Conservation (phyloP, 2,888 invertebrate species). For the Tenthredo distinguenda region DNA sequence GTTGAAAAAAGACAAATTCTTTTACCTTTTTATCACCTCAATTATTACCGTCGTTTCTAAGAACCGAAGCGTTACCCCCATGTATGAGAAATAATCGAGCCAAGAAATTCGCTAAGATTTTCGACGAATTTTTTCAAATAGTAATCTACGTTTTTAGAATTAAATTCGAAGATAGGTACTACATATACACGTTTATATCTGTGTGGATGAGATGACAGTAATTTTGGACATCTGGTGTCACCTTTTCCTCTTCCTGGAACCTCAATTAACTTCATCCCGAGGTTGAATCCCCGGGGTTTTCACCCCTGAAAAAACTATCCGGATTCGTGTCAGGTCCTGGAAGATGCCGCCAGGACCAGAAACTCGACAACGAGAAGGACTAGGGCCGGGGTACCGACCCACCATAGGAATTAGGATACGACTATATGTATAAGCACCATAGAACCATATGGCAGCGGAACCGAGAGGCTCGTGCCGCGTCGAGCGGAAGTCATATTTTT, state of each 20-base stretch:
- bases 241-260: slow-evolving; percentile 42
- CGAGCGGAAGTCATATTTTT: slow-evolving; percentile 56
- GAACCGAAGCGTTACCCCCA: not conserved
- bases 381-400: not conserved
- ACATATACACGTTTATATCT: not conserved
- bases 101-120: not conserved
- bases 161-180: not conserved
- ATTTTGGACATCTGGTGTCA: slow-evolving; percentile 54
- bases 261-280: slow-evolving; percentile 46
- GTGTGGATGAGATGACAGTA: slow-evolving; percentile 43
- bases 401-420: slow-evolving; percentile 22
- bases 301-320: not conserved
- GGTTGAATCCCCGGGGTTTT: slow-evolving; percentile 25
- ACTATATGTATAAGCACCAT: not conserved
- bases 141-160: not conserved
- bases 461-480: slow-evolving; percentile 53
- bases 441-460: slow-evolving; percentile 54
- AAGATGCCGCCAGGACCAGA: slow-evolving; percentile 31
- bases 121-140: not conserved
- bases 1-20: not conserved
- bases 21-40: not conserved
- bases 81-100: not conserved
- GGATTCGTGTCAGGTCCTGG: slow-evolving; percentile 37
- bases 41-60: slow-evolving; percentile 26
- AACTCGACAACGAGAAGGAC: not conserved